phyloP scores from a whole-genome alignment of 2,888 invertebrate genomes.

The Hydrotaea cyrtoneurina region DNA sequence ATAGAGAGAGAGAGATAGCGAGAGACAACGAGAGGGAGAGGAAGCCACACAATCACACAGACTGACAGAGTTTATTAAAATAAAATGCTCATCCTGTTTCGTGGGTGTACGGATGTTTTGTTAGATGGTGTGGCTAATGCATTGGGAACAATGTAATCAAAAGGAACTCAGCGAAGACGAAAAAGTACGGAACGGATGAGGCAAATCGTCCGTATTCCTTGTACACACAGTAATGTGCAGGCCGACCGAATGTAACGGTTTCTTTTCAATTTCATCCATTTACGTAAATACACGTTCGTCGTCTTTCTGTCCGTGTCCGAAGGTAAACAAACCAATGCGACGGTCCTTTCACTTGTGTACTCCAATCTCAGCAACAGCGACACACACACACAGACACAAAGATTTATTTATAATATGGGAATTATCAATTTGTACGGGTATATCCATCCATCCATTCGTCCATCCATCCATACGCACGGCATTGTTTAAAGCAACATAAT shows the following conservation, averaged over 20 bases:
- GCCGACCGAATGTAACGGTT: slow-evolving; percentile 22
- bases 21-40: too few species aligned
- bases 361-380: too few species aligned
- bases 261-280: slow-evolving; percentile 9
- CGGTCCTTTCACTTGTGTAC: not conserved
- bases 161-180: not conserved
- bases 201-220: not conserved
- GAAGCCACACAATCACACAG: not conserved
- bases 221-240: not conserved
- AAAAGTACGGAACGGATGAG: slow-evolving; percentile 29
- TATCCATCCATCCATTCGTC: too few species aligned
- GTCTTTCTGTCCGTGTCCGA: not conserved
- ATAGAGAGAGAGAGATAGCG: not conserved
- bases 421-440: not conserved
- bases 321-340: slow-evolving; percentile 6
- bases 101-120: slow-evolving; percentile 53
- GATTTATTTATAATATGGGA: not conserved
- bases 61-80: slow-evolving; percentile 28
- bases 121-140: slow-evolving; percentile 55
- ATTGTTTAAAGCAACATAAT: too few species aligned
- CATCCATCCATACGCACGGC: too few species aligned
- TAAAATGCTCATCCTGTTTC: slow-evolving; percentile 53
- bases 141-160: slow-evolving; percentile 47
- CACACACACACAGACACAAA: too few species aligned
- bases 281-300: slow-evolving; percentile 16